Conservation (phyloP, 2,888 invertebrate genomes). For the Trissolcus japonicus region DNA sequence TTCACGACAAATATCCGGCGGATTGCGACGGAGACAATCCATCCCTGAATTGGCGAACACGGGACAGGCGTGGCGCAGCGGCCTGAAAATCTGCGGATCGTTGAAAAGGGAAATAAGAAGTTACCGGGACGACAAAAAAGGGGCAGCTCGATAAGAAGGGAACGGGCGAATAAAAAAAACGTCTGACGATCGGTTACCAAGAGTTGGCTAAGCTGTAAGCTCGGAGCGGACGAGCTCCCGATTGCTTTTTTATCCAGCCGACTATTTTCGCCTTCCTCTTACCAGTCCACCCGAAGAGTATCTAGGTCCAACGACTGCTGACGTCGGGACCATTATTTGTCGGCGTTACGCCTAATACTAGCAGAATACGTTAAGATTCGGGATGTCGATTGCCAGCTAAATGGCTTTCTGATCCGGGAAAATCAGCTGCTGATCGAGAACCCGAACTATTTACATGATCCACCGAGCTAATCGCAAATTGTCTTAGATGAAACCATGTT, state of each 20-base stretch:
- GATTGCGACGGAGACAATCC: constrained; percentile 65
- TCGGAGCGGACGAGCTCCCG: constrained; percentile 39
- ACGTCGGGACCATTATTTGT: constrained; percentile 65
- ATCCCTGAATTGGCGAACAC: constrained; percentile 67
- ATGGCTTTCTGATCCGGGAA: constrained; percentile 62
- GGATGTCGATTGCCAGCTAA: constrained; percentile 61
- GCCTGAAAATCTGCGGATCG: constrained; percentile 65
- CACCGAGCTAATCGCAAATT: constrained; percentile 49
- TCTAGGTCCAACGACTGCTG: constrained; percentile 64
- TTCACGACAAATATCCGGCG: constrained; percentile 48
- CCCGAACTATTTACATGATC: constrained; percentile 53
- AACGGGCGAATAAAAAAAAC: constrained; percentile 36
- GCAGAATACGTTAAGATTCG: constrained; percentile 63
- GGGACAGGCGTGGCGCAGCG: constrained; percentile 70
- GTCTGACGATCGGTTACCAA: constrained; percentile 52
- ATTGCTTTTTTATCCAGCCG: constrained; percentile 51
- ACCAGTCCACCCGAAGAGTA: constrained; percentile 38
- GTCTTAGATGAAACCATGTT: constrained; percentile 42
- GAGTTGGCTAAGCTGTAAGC: constrained; percentile 54
- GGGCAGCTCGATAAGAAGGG: constrained; percentile 42
- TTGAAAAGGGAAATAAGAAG: constrained; percentile 61
- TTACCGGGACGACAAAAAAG: constrained; percentile 52
- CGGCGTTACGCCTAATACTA: constrained; percentile 59
- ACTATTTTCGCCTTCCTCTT: constrained; percentile 52
- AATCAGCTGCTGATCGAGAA: constrained; percentile 51